Evolutionary conservation across 2,113 vertebrate species (phyloP), one percentile per base, ranked within the genome.

Genomic region (Triplophysa rosa): DNA sequence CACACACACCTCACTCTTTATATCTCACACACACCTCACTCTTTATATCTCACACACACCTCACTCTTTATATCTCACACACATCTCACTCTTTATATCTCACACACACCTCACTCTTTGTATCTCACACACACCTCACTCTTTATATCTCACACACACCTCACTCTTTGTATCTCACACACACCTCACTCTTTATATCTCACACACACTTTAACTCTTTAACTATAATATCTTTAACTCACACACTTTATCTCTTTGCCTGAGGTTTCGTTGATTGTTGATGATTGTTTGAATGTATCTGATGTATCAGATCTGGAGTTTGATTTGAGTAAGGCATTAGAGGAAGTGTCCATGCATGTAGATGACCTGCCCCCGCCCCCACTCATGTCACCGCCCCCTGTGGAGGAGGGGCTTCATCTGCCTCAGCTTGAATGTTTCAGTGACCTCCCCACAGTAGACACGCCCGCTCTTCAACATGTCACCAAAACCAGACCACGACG

Each of bases 241-340:
- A 12, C 26, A 42, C 16, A 17, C 26, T 74, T 64, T 74, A 23
- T 33, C 5, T 33, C 29, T 33, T 6, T 33, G 29, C 5, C 29
- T 33, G 29, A 33, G 1, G 29, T 33, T 33, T 6, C 11, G 42
- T 9, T 42, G 9, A 42, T 4, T 42, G 10, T 64, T 10, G 29
- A 58, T 52, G 24, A 8, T 61, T 66, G 8, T 74, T 12, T 19
- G 33, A n/a, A 12, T 40, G 10, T 49, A 23, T 12, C 3, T 65
- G 13, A 59, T 37, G 33, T 16, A 1, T 78, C 87, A 98, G 98
- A 99, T 89, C 93, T 98, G 95, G 98, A 97, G 87, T 98, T 98
- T 90, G 98, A 99, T 83, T 87, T 99, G 82, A 95, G 97, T 89
- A 98, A 97, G 90, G 97, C 96, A 2, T 87, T 98, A 87, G 95